Conservation (phyloP, 1,140 invertebrate species). For the Chrysoperla carnea region DNA sequence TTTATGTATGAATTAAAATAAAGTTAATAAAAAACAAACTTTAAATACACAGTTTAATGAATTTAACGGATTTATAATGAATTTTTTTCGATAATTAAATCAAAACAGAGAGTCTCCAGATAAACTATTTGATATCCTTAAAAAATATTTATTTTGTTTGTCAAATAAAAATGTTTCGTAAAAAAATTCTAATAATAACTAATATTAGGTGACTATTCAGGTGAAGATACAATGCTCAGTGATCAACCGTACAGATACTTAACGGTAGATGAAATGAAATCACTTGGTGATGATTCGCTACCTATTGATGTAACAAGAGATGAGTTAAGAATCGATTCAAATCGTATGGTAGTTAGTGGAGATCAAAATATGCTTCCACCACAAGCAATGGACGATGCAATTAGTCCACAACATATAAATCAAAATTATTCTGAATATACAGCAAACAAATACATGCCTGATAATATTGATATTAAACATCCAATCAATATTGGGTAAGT, state of each 20-base stretch:
- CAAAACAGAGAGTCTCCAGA: too few species aligned
- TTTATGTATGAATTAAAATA: too few species aligned
- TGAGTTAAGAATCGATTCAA: slow-evolving; percentile 48
- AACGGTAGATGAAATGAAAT: slow-evolving; percentile 89
- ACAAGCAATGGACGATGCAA: slow-evolving; percentile 36
- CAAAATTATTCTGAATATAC: slow-evolving; percentile 33
- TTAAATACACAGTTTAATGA: too few species aligned
- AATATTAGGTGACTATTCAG: slow-evolving; percentile 23
- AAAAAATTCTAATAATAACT: too few species aligned
- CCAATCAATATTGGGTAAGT: slow-evolving; percentile 60
- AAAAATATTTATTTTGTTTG: too few species aligned
- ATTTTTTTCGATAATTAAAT: too few species aligned
- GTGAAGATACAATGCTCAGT: slow-evolving; percentile 72
- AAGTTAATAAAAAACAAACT: too few species aligned
- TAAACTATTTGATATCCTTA: too few species aligned
- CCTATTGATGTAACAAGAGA: slow-evolving; percentile 85
- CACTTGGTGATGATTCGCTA: slow-evolving; percentile 78
- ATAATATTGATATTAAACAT: slow-evolving; percentile 53
- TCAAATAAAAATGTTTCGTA: too few species aligned
- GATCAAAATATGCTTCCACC: slow-evolving; percentile 25
- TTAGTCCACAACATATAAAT: slow-evolving; percentile 41
- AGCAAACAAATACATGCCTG: slow-evolving; percentile 26
- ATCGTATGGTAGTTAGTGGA: slow-evolving; percentile 26
- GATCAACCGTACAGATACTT: slow-evolving; percentile 86
- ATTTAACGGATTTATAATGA: too few species aligned